Evolutionary conservation across 2,888 invertebrate genomes (phyloP).

Genomic region (Drosophila barbarae): DNA sequence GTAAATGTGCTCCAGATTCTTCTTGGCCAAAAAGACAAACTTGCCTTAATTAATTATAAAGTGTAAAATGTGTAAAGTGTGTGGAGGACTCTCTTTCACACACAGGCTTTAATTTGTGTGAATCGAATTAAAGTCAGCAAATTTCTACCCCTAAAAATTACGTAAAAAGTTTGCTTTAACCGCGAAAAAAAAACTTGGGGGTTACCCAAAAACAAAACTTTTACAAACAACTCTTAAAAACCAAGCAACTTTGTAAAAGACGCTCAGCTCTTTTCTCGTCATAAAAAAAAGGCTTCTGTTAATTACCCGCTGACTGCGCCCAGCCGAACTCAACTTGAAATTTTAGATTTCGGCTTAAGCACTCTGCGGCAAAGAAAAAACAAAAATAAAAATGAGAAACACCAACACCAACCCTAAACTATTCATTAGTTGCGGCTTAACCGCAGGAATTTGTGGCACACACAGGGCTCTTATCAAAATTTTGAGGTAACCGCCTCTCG

Average conservation of each 20-base stretch:
- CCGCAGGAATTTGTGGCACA: slow-evolving; percentile 56
- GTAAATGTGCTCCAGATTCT: slow-evolving; percentile 37
- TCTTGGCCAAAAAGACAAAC: slow-evolving; percentile 40
- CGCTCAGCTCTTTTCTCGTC: slow-evolving; percentile 14
- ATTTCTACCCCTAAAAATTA: background rate
- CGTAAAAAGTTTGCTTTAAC: slow-evolving; percentile 10
- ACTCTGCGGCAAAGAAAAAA: slow-evolving; percentile 25
- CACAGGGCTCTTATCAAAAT: slow-evolving; percentile 61
- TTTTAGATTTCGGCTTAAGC: slow-evolving; percentile 30
- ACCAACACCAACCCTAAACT: slow-evolving; percentile 12
- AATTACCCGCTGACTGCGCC: slow-evolving; percentile 22
- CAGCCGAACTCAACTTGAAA: background rate
- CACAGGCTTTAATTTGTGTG: slow-evolving; percentile 11
- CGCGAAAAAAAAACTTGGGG: background rate
- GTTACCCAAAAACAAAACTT: slow-evolving; percentile 15
- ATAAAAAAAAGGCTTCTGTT: slow-evolving; percentile 34
- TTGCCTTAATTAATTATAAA: slow-evolving; percentile 48
- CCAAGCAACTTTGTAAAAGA: slow-evolving; percentile 37
- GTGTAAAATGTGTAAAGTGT: slow-evolving; percentile 7
- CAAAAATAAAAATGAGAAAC: slow-evolving; percentile 11
- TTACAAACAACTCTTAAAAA: slow-evolving; percentile 36
- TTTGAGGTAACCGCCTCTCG: slow-evolving; percentile 28
- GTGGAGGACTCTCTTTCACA: background rate
- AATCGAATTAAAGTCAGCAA: slow-evolving; percentile 28
- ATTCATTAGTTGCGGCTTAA: slow-evolving; percentile 39